Percentiles rank a stretch among this genome's conserved stretches.
Conservation (phyloP, 1,140 invertebrate species). For the Formica selysi region DNA sequence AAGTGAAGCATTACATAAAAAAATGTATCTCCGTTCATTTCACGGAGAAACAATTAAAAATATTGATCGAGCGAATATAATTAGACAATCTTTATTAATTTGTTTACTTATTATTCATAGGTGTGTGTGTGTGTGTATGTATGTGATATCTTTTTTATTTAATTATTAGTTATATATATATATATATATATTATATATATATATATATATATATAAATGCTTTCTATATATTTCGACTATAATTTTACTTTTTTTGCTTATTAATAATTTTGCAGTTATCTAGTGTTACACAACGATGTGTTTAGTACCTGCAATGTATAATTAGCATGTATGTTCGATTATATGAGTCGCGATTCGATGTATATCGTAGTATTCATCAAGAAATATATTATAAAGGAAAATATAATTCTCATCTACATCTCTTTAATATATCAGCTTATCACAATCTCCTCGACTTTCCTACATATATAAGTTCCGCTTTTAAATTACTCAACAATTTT, state of each 20-base stretch:
- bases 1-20: neutral
- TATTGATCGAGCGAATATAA: neutral
- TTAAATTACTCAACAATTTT: neutral
- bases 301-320: neutral
- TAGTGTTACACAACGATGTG: too few species aligned
- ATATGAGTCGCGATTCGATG: neutral
- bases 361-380: neutral
- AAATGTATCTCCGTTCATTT: neutral
- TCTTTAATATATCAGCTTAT: slow-evolving; percentile 12
- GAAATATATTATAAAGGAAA: slow-evolving; percentile 15
- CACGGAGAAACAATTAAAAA: slow-evolving; percentile 12
- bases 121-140: too few species aligned
- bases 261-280: neutral
- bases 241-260: neutral
- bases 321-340: slow-evolving; percentile 6
- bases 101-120: neutral
- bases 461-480: neutral
- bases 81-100: neutral
- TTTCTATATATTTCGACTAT: neutral
- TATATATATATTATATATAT: neutral
- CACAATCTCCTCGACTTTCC: neutral
- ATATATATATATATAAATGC: neutral
- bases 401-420: neutral
- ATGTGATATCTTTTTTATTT: neutral
- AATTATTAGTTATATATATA: slow-evolving; percentile 1